These are phyloP conservation scores for Propithecus coquereli DNA, from an alignment of 2,113 vertebrate genomes.

Conservation along the genomic window DNA sequence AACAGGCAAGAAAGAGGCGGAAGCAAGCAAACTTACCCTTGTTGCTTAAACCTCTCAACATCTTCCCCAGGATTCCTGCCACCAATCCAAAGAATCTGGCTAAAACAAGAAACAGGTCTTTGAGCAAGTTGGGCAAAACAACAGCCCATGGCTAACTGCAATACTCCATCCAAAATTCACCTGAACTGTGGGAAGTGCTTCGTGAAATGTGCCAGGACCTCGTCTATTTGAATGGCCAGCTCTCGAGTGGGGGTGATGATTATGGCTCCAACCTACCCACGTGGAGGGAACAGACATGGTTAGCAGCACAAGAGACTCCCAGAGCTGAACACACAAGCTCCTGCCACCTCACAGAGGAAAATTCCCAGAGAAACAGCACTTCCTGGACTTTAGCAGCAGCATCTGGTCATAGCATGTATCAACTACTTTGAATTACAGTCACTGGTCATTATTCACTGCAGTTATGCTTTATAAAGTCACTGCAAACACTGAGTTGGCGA, in stretches of 20 bases:
- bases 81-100: constrained; percentile 95
- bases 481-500: fast-evolving
- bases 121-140: not conserved
- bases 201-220: constrained; percentile 90
- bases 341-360: not conserved
- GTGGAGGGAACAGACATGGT: fast-evolving
- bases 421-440: fast-evolving
- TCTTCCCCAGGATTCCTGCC: constrained; percentile 95
- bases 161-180: constrained; percentile 71
- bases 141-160: fast-evolving
- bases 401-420: fast-evolving
- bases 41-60: constrained; percentile 90
- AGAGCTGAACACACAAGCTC: not conserved
- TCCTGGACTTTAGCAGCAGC: too few relatives aligned
- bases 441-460: not conserved
- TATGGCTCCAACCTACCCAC: constrained; percentile 91
- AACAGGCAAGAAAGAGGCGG: not conserved
- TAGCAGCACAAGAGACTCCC: fast-evolving
- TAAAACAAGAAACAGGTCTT: constrained; percentile 63
- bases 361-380: not conserved
- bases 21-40: constrained; percentile 83
- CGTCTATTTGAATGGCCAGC: constrained; percentile 93
- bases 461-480: not conserved
- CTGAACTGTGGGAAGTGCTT: constrained; percentile 91
- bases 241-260: constrained; percentile 95